Evolutionary conservation across 2,888 invertebrate species (phyloP), one percentile per base, ranked within the genome.

Genomic region (Aporophyla nigra): DNA sequence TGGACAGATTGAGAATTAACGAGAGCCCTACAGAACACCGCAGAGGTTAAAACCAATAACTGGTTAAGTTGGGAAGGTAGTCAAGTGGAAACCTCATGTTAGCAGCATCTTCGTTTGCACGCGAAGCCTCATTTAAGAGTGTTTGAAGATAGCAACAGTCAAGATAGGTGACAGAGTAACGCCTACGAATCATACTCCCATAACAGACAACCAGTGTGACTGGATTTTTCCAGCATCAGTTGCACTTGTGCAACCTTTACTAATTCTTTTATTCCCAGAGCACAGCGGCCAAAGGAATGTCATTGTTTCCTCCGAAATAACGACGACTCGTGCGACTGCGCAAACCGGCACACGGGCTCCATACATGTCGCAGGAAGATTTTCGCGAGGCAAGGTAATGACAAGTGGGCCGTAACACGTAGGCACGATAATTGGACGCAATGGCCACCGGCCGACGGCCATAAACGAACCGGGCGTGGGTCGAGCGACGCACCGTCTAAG

Each of bases 401-500:
- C 93, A 94, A 95, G 96, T 95, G 95, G 96, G 95, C 92, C 90
- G 94, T 91, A 89, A 92, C 94, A 95, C 93, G 96, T 95, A 95
- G 96, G 95, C 96, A 96, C 93, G 95, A 92, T 96, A 96, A 96
- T 96, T 96, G 96, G 93, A 89, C 94, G 90, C 93, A 94, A 94
- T 95, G 95, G 94, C 94, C 95, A 94, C 93, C 92, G 93, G 90
- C 91, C 93, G 92, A 88, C 93, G 92, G 90, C 96, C 94, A 96
- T 95, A 95, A 94, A 92, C 91, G 95, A 93, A 87, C 86, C 90
- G 80, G 72, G 94, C 94, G 96, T 96, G 95, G 96, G 96, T 89
- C 80, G 93, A 88, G 92, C 93, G 94, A 94, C 95, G 94, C 92
- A 91, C 90, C 93, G 95, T 95, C 95, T 95, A 91, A 86, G 89